Percentiles rank a stretch among this genome's conserved stretches.
phyloP scores from a whole-genome alignment of 2,797 vertebrate species.

The Kryptolebias ocellatus region DNA sequence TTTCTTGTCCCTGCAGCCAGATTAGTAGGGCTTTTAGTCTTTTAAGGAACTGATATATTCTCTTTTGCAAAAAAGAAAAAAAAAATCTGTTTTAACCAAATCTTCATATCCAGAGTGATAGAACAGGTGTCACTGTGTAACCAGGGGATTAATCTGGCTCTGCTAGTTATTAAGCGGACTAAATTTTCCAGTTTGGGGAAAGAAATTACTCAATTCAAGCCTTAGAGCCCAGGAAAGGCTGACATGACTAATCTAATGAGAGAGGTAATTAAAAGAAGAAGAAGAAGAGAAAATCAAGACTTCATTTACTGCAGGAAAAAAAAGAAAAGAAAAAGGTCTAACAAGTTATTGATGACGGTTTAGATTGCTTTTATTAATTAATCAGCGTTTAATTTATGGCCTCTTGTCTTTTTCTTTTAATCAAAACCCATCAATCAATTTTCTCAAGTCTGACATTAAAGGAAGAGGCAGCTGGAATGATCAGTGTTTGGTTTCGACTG shows the following conservation, averaged over 20 bases:
- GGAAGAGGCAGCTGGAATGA: constrained; percentile 46
- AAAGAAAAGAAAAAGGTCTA: constrained; percentile 3
- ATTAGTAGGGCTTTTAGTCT: background rate
- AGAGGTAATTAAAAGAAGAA: constrained; percentile 53
- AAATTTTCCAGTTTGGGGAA: constrained; percentile 9
- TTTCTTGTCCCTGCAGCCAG: background rate
- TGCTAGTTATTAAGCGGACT: constrained; percentile 43
- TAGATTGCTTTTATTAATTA: too few species aligned
- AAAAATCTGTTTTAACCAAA: constrained; percentile 5
- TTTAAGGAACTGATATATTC: background rate
- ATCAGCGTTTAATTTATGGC: background rate
- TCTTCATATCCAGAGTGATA: constrained; percentile 7
- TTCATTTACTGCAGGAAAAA: constrained; percentile 14
- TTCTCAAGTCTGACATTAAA: constrained; percentile 37
- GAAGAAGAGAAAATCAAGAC: constrained; percentile 44
- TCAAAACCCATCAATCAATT: constrained; percentile 17
- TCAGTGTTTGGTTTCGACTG: constrained; percentile 43
- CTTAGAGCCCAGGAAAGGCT: constrained; percentile 15
- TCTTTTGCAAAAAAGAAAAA: too few species aligned
- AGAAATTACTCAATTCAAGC: constrained; percentile 27
- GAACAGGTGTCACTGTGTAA: constrained; percentile 16
- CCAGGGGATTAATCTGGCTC: constrained; percentile 17
- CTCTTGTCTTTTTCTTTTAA: background rate
- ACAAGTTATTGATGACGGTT: constrained; percentile 17
- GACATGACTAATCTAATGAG: constrained; percentile 25